phyloP scores from a whole-genome alignment of 2,888 invertebrate genomes.

The Drosophila rellima region DNA sequence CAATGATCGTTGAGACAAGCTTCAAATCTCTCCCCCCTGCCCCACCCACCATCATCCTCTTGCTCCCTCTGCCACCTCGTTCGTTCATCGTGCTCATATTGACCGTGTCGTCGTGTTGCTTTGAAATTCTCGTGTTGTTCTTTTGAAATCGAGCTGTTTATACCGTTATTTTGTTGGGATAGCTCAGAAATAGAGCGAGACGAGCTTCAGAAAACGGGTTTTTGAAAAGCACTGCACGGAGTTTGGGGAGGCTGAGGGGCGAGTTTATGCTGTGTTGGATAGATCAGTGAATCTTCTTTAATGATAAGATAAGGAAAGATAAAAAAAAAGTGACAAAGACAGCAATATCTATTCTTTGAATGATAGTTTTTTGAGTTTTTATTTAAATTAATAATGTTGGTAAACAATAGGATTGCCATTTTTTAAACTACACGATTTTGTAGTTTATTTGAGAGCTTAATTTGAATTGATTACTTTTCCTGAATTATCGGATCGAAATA shows the following conservation, averaged over 20 bases:
- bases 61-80: not conserved
- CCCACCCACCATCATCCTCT: not conserved
- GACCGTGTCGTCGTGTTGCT: conserved; percentile 4
- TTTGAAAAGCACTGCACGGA: conserved; percentile 17
- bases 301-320: not conserved
- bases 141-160: conserved; percentile 32
- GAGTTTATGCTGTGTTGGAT: conserved; percentile 42
- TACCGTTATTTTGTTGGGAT: conserved; percentile 81
- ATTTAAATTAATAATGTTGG: too few species aligned
- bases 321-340: not conserved
- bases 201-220: conserved; percentile 59
- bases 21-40: not conserved
- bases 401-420: too few species aligned
- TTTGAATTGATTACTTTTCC: too few species aligned
- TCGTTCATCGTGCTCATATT: conserved; percentile 5
- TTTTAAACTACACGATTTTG: too few species aligned
- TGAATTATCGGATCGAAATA: too few species aligned
- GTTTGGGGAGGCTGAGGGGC: not conserved
- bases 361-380: not conserved
- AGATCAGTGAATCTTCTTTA: conserved; percentile 63
- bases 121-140: conserved; percentile 29
- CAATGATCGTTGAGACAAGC: conserved; percentile 58
- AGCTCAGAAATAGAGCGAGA: conserved; percentile 70
- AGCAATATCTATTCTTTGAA: not conserved
- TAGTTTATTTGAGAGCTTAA: too few species aligned